Conservation (phyloP, 2,797 vertebrate genomes). For the Parambassis ranga region DNA sequence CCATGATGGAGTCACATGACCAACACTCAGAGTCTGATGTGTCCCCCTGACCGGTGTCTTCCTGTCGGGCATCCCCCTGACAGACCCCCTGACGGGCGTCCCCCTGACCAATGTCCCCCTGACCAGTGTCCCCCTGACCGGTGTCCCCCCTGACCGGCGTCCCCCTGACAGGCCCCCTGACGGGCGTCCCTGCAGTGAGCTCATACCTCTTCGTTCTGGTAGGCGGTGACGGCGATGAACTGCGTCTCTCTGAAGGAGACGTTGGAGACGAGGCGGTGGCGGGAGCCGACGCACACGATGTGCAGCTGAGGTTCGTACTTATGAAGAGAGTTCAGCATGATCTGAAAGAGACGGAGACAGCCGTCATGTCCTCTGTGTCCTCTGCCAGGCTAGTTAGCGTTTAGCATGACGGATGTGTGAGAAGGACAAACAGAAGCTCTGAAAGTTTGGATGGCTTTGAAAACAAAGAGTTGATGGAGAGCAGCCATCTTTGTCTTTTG, state of each 20-base stretch:
- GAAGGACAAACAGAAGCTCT: neutral
- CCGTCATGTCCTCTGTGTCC: neutral
- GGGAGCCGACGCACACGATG: slow-evolving; percentile 90
- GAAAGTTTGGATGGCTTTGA: slow-evolving; percentile 4
- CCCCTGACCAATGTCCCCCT: no score
- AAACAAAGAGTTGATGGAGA: slow-evolving; percentile 35
- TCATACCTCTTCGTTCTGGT: slow-evolving; percentile 99
- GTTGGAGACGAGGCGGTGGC: slow-evolving; percentile 91
- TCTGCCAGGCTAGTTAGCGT: no score
- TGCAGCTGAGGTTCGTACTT: slow-evolving; percentile 96
- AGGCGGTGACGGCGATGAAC: slow-evolving; percentile 97
- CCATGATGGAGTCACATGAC: no score
- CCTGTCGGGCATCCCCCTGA: no score
- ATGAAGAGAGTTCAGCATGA: slow-evolving; percentile 95
- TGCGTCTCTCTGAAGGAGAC: slow-evolving; percentile 94
- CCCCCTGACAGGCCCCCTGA: no score
- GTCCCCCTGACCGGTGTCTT: no score
- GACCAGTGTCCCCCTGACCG: no score
- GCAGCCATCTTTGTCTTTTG: slow-evolving; percentile 62
- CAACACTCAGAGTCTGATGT: no score
- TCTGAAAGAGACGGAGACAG: slow-evolving; percentile 74
- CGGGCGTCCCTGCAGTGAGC: no score
- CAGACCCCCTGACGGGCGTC: no score
- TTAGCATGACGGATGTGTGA: no score
- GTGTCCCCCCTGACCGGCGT: no score